A percentile compares a stretch with the other conserved stretches of the same genome.
Evolutionary conservation across 2,888 invertebrate species (phyloP).

Genomic region (Aphodius sticticus): DNA sequence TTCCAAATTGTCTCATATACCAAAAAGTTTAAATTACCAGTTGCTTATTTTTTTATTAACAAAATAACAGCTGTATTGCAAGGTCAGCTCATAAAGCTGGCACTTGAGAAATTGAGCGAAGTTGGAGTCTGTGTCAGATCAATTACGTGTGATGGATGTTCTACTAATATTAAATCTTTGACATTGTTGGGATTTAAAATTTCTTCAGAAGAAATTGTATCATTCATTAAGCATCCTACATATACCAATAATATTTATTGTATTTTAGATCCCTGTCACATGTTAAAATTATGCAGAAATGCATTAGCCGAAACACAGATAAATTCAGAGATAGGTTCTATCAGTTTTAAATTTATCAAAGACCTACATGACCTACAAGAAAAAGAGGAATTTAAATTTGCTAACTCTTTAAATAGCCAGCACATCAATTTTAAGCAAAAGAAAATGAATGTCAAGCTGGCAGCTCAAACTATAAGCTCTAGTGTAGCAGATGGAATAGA

Average conservation of each 20-base stretch:
- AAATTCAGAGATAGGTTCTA: neutral
- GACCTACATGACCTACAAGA: conserved; percentile 30
- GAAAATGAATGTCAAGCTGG: conserved; percentile 40
- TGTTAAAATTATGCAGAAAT: conserved; percentile 15
- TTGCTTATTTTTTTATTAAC: neutral
- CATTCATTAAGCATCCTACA: neutral
- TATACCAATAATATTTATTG: conserved; percentile 18
- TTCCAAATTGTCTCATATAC: conserved; percentile 1
- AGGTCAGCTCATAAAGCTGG: conserved; percentile 7
- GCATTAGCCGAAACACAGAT: conserved; percentile 8
- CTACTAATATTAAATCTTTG: conserved; percentile 11
- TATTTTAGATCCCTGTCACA: conserved; percentile 27
- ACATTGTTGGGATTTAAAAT: conserved; percentile 10
- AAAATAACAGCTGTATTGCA: conserved; percentile 9
- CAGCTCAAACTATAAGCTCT: conserved; percentile 38
- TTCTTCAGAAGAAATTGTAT: neutral
- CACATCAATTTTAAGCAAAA: conserved; percentile 37
- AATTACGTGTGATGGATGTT: conserved; percentile 13
- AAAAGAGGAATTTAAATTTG: conserved; percentile 32
- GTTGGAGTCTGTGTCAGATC: conserved; percentile 11
- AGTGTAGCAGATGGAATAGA: conserved; percentile 37
- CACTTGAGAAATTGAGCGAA: conserved; percentile 1
- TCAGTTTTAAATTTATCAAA: conserved; percentile 10
- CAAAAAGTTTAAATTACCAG: conserved; percentile 9
- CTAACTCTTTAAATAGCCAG: conserved; percentile 28